These are phyloP conservation scores for Thunnus maccoyii DNA, from an alignment of 2,113 vertebrate species.

Conservation along the genomic window DNA sequence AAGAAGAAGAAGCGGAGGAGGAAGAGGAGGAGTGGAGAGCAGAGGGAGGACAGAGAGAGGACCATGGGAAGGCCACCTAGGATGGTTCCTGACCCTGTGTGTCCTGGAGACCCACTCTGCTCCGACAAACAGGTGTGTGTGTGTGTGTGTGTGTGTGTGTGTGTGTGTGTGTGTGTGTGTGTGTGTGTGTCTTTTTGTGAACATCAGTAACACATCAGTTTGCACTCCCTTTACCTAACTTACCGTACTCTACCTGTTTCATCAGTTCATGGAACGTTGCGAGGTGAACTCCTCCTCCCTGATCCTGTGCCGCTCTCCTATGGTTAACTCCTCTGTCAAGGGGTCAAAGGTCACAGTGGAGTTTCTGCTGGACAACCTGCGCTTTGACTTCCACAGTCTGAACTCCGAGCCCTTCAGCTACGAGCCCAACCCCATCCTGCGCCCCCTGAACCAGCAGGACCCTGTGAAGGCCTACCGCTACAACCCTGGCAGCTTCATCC, in stretches of 20 bases:
- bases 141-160: neutral
- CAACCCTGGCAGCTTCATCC: constrained; percentile 97
- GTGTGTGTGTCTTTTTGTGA: neutral
- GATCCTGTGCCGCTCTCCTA: constrained; percentile 91
- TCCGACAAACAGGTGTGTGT: constrained; percentile 81
- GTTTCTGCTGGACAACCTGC: constrained; percentile 94
- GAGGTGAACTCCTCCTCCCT: constrained; percentile 91
- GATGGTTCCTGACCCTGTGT: constrained; percentile 80
- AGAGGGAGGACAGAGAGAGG: constrained; percentile 12
- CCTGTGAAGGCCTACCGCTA: constrained; percentile 90
- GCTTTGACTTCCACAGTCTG: constrained; percentile 89
- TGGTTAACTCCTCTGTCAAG: constrained; percentile 83
- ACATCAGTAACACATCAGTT: too few species aligned
- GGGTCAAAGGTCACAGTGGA: constrained; percentile 86
- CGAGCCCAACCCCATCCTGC: constrained; percentile 89
- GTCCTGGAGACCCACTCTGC: constrained; percentile 81
- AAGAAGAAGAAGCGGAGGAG: constrained; percentile 61
- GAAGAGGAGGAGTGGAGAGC: constrained; percentile 57
- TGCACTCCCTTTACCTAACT: neutral
- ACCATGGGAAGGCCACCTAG: constrained; percentile 67
- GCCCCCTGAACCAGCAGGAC: constrained; percentile 89
- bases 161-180: constrained; percentile 12
- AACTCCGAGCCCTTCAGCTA: constrained; percentile 90
- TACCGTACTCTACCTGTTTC: constrained; percentile 15
- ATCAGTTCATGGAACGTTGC: constrained; percentile 90